Percentiles rank a stretch among this genome's conserved stretches.
phyloP scores from a whole-genome alignment of 2,888 invertebrate genomes.

The Limnephilus lunatus region DNA sequence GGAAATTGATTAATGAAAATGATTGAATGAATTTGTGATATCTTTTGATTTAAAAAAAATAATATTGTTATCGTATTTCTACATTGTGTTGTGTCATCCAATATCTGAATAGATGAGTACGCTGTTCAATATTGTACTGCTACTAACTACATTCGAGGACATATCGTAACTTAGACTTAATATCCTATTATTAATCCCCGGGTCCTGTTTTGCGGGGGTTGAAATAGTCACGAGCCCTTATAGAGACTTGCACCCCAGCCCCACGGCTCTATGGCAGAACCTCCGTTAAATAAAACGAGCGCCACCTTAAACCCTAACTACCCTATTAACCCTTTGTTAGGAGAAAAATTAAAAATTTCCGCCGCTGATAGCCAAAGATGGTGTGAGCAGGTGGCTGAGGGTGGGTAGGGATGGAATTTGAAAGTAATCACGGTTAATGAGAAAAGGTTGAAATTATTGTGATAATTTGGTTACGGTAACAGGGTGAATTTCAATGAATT shows the following conservation, averaged over 20 bases:
- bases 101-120: conserved; percentile 8
- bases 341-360: conserved; percentile 66
- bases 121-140: conserved; percentile 45
- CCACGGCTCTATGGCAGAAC: conserved; percentile 17
- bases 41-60: no score
- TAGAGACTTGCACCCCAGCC: not conserved
- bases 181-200: conserved; percentile 66
- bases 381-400: conserved; percentile 59
- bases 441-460: conserved; percentile 49
- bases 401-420: conserved; percentile 38
- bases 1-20: no score
- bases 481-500: conserved; percentile 1
- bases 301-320: conserved; percentile 60
- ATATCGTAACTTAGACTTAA: conserved; percentile 66
- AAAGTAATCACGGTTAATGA: conserved; percentile 65
- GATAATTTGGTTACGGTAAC: conserved; percentile 49
- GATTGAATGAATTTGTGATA: no score
- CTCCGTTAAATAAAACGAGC: conserved; percentile 63
- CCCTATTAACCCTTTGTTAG: conserved; percentile 65
- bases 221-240: conserved; percentile 12
- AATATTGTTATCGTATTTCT: not conserved
- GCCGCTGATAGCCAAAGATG: conserved; percentile 58
- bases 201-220: conserved; percentile 48
- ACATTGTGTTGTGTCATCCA: not conserved
- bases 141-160: conserved; percentile 65